Evolutionary conservation across 1,140 invertebrate genomes (phyloP).

Genomic region (Saccostrea cuccullata): DNA sequence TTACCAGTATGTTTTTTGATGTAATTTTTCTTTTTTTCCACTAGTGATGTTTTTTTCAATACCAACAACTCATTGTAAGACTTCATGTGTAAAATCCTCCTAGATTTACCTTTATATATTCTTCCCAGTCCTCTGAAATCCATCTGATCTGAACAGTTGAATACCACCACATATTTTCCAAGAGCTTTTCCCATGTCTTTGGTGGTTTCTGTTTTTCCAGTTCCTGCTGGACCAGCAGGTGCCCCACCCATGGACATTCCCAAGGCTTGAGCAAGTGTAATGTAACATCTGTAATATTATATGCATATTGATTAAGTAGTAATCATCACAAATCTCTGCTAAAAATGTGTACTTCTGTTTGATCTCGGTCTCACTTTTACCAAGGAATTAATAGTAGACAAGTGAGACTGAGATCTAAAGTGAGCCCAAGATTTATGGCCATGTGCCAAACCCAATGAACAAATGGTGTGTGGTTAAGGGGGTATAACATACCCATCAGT

Average conservation of each 20-base stretch:
- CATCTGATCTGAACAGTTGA: slow-evolving; percentile 99
- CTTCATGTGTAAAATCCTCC: no score
- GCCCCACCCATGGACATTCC: slow-evolving; percentile 98
- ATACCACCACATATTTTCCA: slow-evolving; percentile 98
- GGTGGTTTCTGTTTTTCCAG: slow-evolving; percentile 97
- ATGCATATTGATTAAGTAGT: neutral
- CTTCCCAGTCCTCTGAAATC: slow-evolving; percentile 94
- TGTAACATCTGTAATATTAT: slow-evolving; percentile 89
- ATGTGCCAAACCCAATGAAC: no score
- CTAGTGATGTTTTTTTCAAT: no score
- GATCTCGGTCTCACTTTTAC: no score
- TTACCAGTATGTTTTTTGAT: no score
- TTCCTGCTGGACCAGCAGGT: slow-evolving; percentile 96
- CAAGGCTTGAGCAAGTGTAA: slow-evolving; percentile 95
- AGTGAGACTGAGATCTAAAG: no score
- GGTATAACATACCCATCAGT: slow-evolving; percentile 89
- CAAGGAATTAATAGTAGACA: no score
- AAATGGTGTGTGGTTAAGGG: no score
- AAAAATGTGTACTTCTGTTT: no score
- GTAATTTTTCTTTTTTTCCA: no score
- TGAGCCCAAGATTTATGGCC: no score
- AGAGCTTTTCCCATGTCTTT: slow-evolving; percentile 99
- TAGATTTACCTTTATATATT: slow-evolving; percentile 88
- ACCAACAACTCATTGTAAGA: no score
- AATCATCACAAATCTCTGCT: neutral